Evolutionary conservation across 2,888 invertebrate genomes (phyloP).

Genomic region (Norana najaformis): DNA sequence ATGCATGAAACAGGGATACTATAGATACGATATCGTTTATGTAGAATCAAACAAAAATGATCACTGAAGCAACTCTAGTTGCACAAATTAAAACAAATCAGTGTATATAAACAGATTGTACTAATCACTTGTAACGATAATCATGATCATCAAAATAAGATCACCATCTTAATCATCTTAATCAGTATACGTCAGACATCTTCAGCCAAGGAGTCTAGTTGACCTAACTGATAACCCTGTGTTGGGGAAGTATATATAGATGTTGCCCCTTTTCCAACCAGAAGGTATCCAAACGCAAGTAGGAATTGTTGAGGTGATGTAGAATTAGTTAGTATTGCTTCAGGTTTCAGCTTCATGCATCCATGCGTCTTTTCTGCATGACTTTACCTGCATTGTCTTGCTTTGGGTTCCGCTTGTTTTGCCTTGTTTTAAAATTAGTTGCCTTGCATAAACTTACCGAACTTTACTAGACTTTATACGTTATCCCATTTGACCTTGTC

Average conservation of each 20-base stretch:
- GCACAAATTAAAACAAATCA: not conserved
- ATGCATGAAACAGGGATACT: not conserved
- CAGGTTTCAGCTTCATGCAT: too few relatives aligned
- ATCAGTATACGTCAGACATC: not conserved
- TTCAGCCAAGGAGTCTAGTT: not conserved
- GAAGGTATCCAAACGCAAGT: not conserved
- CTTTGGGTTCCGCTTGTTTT: too few relatives aligned
- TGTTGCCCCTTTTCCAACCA: not conserved
- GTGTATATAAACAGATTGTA: not conserved
- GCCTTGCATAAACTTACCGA: too few relatives aligned
- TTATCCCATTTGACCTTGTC: not conserved
- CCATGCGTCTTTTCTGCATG: too few relatives aligned
- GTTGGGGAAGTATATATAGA: not conserved
- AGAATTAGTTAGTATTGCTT: too few relatives aligned
- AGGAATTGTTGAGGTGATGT: not conserved
- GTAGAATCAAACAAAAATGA: not conserved
- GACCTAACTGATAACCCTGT: not conserved
- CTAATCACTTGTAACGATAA: not conserved
- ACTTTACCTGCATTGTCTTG: too few relatives aligned
- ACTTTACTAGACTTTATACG: too few relatives aligned
- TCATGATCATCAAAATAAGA: not conserved
- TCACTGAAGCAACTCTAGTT: not conserved
- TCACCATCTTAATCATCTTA: not conserved
- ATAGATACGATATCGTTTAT: too few relatives aligned
- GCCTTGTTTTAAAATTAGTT: too few relatives aligned